Percentiles rank a stretch among this genome's conserved stretches.
Conservation (phyloP, 2,888 invertebrate genomes). For the Agrilus biguttatus region DNA sequence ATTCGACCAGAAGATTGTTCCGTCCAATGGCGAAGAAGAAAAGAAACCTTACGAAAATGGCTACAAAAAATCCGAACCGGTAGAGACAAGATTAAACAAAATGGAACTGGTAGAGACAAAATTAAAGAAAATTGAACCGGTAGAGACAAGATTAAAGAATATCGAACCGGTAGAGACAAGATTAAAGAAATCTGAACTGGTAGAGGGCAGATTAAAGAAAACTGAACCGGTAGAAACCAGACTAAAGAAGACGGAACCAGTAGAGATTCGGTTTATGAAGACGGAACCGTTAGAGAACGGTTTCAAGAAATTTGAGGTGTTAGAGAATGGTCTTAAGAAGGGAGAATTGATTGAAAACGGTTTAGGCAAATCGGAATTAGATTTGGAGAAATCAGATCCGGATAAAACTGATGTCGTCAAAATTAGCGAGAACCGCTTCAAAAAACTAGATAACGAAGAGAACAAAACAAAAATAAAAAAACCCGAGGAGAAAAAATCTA, state of each 20-base stretch:
- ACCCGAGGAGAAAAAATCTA: constrained; percentile 2
- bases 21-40: constrained; percentile 7
- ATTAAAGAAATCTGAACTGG: no score
- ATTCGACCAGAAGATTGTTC: constrained; percentile 33
- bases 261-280: not conserved
- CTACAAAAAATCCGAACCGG: not conserved
- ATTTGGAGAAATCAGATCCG: constrained; percentile 1
- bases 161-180: no score
- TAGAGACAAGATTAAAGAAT: no score
- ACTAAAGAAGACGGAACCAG: not conserved
- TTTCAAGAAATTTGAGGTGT: no score
- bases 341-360: no score
- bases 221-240: no score
- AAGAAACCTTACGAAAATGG: constrained; percentile 16
- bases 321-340: no score
- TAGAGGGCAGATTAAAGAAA: no score
- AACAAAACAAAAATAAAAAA: constrained; percentile 3
- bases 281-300: no score
- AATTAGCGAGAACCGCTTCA: constrained; percentile 14
- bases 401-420: constrained; percentile 4
- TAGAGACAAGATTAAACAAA: no score
- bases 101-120: no score
- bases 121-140: no score
- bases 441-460: constrained; percentile 12
- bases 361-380: constrained; percentile 5